Evolutionary conservation across 2,797 vertebrate species (phyloP).

Genomic region (Hozukius guyotensis): DNA sequence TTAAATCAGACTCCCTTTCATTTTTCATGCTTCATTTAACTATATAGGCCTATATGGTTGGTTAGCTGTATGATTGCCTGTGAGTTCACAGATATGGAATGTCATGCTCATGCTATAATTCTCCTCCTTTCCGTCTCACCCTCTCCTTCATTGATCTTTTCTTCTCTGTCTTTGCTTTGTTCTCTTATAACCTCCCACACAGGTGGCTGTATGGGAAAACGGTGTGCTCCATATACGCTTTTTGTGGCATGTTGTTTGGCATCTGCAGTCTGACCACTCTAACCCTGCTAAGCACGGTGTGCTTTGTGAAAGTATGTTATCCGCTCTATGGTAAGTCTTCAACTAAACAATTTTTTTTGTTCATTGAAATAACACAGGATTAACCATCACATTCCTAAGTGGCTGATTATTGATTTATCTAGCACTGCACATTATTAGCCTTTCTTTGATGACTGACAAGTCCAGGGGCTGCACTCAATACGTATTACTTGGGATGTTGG

Average conservation of each 20-base stretch:
- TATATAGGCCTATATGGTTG: neutral
- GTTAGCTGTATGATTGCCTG: slow-evolving; percentile 14
- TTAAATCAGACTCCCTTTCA: neutral
- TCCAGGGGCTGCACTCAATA: slow-evolving; percentile 44
- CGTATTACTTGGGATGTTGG: slow-evolving; percentile 53
- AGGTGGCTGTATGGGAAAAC: slow-evolving; percentile 82
- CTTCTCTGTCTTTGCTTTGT: slow-evolving; percentile 6
- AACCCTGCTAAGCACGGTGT: slow-evolving; percentile 85
- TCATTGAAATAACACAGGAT: slow-evolving; percentile 35
- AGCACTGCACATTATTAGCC: slow-evolving; percentile 43
- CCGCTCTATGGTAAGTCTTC: slow-evolving; percentile 82
- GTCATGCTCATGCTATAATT: slow-evolving; percentile 1
- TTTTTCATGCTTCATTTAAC: slow-evolving; percentile 23
- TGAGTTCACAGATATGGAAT: slow-evolving; percentile 10
- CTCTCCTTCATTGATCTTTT: slow-evolving; percentile 37
- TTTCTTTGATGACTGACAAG: slow-evolving; percentile 65
- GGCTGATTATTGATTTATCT: slow-evolving; percentile 55
- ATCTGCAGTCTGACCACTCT: slow-evolving; percentile 86
- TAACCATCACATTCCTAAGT: slow-evolving; percentile 33
- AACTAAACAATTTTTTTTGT: slow-evolving; percentile 21
- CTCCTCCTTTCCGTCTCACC: slow-evolving; percentile 6
- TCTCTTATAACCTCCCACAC: slow-evolving; percentile 32
- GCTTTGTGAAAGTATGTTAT: slow-evolving; percentile 88
- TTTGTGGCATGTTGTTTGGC: slow-evolving; percentile 86
- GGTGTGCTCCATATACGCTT: slow-evolving; percentile 80